Evolutionary conservation across 2,888 invertebrate genomes (phyloP).

Genomic region (Flexamia atlantica): DNA sequence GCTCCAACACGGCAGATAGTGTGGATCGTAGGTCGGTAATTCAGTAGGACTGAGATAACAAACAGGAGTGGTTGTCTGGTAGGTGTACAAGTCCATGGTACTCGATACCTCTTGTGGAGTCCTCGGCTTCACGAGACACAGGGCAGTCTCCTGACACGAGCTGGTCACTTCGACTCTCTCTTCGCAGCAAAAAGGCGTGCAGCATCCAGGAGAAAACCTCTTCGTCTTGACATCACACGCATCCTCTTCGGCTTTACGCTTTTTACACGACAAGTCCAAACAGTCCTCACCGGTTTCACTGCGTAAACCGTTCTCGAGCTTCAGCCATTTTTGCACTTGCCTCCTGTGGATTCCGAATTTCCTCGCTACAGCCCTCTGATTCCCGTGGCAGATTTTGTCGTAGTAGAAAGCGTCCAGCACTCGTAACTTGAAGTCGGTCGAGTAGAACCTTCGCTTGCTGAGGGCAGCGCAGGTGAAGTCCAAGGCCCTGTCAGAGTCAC

Average conservation of each 20-base stretch:
- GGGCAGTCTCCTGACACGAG: constrained; percentile 73
- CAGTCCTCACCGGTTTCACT: constrained; percentile 71
- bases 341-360: constrained; percentile 77
- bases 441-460: constrained; percentile 75
- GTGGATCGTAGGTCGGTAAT: constrained; percentile 62
- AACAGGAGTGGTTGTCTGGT: constrained; percentile 59
- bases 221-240: constrained; percentile 62
- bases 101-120: constrained; percentile 64
- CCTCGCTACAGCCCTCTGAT: constrained; percentile 76
- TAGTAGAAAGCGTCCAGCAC: constrained; percentile 76
- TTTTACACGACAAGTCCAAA: constrained; percentile 70
- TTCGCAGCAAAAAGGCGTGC: constrained; percentile 43
- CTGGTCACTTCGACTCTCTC: constrained; percentile 62
- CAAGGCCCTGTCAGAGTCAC: constrained; percentile 69
- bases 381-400: constrained; percentile 74
- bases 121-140: constrained; percentile 75
- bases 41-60: constrained; percentile 61
- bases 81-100: constrained; percentile 63
- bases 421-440: constrained; percentile 75
- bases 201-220: constrained; percentile 57
- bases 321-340: constrained; percentile 77
- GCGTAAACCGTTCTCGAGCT: constrained; percentile 74
- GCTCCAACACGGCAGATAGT: constrained; percentile 60
- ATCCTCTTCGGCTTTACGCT: constrained; percentile 70
- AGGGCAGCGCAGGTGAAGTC: constrained; percentile 71